Percentiles rank a stretch among this genome's conserved stretches.
Evolutionary conservation across 2,888 invertebrate species (phyloP).

Genomic region (Eupithecia subumbrata): DNA sequence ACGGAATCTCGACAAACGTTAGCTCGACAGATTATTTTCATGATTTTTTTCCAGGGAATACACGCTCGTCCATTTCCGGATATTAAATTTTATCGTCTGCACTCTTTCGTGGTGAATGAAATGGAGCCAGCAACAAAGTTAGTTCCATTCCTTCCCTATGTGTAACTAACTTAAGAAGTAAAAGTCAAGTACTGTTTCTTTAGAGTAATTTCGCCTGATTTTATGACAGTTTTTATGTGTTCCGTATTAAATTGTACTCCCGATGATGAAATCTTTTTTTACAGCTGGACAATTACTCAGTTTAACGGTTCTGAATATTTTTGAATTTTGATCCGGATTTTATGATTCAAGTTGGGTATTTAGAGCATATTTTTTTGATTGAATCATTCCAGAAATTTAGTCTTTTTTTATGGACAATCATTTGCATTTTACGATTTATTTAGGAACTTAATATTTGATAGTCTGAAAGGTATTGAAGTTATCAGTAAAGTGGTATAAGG

Average conservation of each 20-base stretch:
- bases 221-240: slow-evolving; percentile 68
- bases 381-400: slow-evolving; percentile 21
- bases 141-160: not conserved
- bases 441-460: not conserved
- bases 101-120: not conserved
- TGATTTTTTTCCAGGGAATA: too few relatives aligned
- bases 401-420: slow-evolving; percentile 15
- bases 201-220: slow-evolving; percentile 63
- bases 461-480: not conserved
- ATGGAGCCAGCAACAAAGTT: not conserved
- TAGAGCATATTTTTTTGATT: slow-evolving; percentile 23
- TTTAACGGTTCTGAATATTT: slow-evolving; percentile 34
- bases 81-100: not conserved
- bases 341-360: slow-evolving; percentile 27
- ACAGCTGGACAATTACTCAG: slow-evolving; percentile 33
- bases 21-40: too few relatives aligned
- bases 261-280: slow-evolving; percentile 60
- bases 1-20: too few relatives aligned
- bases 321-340: slow-evolving; percentile 31
- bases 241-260: slow-evolving; percentile 58
- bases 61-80: not conserved
- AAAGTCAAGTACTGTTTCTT: slow-evolving; percentile 39
- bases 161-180: slow-evolving; percentile 31
- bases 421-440: slow-evolving; percentile 6
- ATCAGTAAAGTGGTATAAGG: not conserved